Base-by-base conservation (phyloP, 2,113 vertebrate species). In the Cyphomyrus discorhynchus region DNA sequence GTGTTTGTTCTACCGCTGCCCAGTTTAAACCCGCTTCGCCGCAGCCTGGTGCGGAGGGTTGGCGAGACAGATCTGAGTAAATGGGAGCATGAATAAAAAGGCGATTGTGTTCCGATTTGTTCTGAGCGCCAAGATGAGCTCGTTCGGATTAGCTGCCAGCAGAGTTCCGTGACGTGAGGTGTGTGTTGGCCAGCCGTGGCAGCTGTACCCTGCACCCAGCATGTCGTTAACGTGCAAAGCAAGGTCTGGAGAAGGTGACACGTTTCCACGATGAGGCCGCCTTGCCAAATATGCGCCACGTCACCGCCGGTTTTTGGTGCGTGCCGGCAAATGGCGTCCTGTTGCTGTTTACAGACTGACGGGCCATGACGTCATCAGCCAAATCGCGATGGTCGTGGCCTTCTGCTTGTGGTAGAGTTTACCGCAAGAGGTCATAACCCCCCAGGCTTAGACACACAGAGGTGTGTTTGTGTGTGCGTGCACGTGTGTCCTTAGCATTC, bases 401-500 rank as follows among this genome's bases (percentile, higher is more conserved):
- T 56, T 47, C 49, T 86, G 85, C n/a, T 52, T 86, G n/a, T 31
- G 31, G 27, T 15, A 24, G 83, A 10, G 7, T 85, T 45, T 13
- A 47, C 24, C 3, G n/a, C 9, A 7, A 17, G 10, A 52, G 49
- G 47, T 53, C 17, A 53, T 87, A 31, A 35, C 5, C 19, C 49
- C 19, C 46, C 85, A 56, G 50, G 47, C 27, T 42, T 5, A 87
- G 6, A 31, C 13, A 9, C 21, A 2, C 10, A 35, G 27, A 17
- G 49, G 39, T 42, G 47, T 87, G 85, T 35, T 5, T 87, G 49
- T 52, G n/a, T 86, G 84, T 52, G 47, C 27, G 47, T 15, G 24
- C 47, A 39, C 82, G n/a, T 89, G 87, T 87, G 58, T 91, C 31
- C 77, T 19, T 49, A 86, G 10, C 13, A 13, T 86, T 13, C 53